These are phyloP conservation scores for Lucilia sericata DNA, from an alignment of 1,140 invertebrate species.

Conservation along the genomic window DNA sequence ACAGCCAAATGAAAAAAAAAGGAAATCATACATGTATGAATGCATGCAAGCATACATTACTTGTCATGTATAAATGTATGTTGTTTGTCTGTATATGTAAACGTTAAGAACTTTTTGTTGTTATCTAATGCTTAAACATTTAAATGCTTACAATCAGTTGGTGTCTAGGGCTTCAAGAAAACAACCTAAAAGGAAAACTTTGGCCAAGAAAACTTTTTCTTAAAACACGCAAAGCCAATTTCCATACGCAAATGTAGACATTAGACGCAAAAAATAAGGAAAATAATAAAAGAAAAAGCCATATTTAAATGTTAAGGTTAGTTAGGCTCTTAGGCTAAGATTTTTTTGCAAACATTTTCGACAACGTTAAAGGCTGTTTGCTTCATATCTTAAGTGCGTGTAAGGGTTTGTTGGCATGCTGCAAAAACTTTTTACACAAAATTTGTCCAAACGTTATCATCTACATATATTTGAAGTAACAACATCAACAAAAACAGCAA, in stretches of 20 bases:
- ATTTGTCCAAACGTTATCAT: conserved; percentile 24
- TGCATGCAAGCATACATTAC: neutral
- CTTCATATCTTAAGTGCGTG: neutral
- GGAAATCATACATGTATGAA: neutral
- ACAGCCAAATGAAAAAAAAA: neutral
- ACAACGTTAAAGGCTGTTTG: neutral
- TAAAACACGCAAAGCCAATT: conserved; percentile 22
- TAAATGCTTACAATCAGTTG: conserved; percentile 27
- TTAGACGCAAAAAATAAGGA: neutral
- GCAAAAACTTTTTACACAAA: conserved; percentile 21
- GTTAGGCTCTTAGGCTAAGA: neutral
- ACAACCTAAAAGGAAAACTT: neutral
- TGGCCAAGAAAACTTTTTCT: neutral
- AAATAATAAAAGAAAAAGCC: neutral
- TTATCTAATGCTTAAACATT: conserved; percentile 24
- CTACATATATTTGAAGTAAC: conserved; percentile 19
- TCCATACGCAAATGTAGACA: conserved; percentile 30
- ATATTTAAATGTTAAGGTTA: conserved; percentile 22
- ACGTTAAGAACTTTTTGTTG: conserved; percentile 5
- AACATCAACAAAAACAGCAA: too few species aligned
- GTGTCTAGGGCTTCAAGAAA: conserved; percentile 12
- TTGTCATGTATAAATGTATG: neutral
- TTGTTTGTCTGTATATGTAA: neutral
- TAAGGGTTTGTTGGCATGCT: conserved; percentile 21
- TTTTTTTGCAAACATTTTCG: neutral